Base-by-base conservation (phyloP, 1,140 invertebrate species). In the Lasioglossum baleicum region DNA sequence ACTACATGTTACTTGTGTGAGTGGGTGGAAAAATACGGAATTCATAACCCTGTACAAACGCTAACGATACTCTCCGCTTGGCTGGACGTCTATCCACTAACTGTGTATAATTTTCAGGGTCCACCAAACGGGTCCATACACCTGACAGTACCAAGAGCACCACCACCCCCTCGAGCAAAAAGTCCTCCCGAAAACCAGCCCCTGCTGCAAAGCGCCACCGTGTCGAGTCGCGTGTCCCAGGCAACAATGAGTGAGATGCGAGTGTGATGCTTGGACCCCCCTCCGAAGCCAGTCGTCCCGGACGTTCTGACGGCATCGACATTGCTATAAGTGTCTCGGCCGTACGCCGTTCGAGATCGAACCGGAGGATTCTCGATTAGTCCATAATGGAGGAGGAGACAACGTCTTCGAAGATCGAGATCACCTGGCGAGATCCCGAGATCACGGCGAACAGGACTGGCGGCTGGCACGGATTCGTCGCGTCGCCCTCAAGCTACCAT, bases 231-330 rank as follows among this genome's bases (percentile, higher is more conserved):
- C 84, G 94, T 96, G 74, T 96, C 96, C 56, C 96, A 96, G 88
- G 95, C 96, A 40, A 95, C 96, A 20, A 96, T 97, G 92, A 96
- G 95, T 71, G 96, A 97, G 92, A 97, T 97, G 96, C 94, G 96
- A 86, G 96, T 97, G 95, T 97, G 96, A 97, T 96, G 95, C 93
- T 94, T 93, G 88, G 93, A 94, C 89, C 88, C 90, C 89, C 91
- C 92, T 92, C 90, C 92, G 83, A 90, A 91, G 64, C 89, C 90
- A 72, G 88, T 92, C 81, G 88, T 92, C 82, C 89, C 91, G 76
- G 91, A 93, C 85, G 90, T 92, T 75, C 84, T 92, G 51, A 93
- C 91, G 76, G 91, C 91, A 70, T 92, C 92, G 81, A 93, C 92
- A 31, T 90, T 93, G 75, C 88, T 93, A 20, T 93, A 92, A 89